These are phyloP conservation scores for Sialis fuliginosa DNA, from an alignment of 2,888 invertebrate species.

Conservation along the genomic window DNA sequence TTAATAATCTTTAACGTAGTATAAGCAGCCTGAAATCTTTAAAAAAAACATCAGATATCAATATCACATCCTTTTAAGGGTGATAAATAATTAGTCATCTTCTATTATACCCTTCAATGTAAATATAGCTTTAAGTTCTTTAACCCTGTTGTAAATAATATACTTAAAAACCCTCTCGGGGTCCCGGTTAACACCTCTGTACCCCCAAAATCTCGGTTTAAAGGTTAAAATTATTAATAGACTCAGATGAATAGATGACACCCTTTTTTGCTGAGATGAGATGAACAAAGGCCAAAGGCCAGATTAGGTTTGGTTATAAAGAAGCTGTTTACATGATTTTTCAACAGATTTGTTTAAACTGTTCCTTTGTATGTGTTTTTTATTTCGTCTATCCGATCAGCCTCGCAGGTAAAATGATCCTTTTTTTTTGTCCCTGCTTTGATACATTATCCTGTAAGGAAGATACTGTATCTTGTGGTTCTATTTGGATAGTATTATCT, in stretches of 20 bases:
- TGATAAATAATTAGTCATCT: no score
- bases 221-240: not conserved
- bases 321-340: conserved; percentile 2
- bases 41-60: no score
- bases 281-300: not conserved
- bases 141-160: no score
- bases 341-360: conserved; percentile 1
- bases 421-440: no score
- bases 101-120: no score
- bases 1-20: no score
- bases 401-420: not conserved
- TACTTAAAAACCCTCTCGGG: not conserved
- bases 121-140: no score
- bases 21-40: no score
- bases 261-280: not conserved
- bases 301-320: conserved; percentile 2
- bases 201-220: not conserved
- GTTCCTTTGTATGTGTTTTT: conserved; percentile 1
- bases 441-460: no score
- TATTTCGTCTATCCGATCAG: not conserved
- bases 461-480: no score
- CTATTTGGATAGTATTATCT: no score
- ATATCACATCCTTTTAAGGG: no score
- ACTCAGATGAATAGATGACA: not conserved
- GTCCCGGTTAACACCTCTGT: not conserved